Percentiles rank a stretch among this genome's conserved stretches.
Evolutionary conservation across 1,140 invertebrate genomes (phyloP).

Genomic region (Spodoptera litura): DNA sequence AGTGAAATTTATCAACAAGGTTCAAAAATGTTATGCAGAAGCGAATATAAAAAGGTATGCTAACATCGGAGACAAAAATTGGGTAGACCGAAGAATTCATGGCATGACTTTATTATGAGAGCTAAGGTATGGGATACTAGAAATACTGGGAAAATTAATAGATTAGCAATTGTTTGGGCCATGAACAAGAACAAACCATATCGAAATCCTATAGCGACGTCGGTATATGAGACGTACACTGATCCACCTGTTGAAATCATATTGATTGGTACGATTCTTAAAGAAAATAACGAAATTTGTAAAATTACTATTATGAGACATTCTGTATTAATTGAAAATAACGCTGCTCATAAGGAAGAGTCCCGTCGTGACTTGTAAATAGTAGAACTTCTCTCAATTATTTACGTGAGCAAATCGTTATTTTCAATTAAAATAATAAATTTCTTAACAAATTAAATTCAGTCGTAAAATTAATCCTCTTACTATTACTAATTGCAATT

Average conservation of each 20-base stretch:
- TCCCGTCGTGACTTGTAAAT: too few species aligned
- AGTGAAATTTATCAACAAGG: neutral
- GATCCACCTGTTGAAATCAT: conserved; percentile 72
- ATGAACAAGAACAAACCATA: conserved; percentile 78
- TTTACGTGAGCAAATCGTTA: too few species aligned
- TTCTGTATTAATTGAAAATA: too few species aligned
- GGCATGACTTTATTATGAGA: neutral
- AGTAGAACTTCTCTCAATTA: neutral
- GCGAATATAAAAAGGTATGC: neutral
- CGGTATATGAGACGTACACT: conserved; percentile 64
- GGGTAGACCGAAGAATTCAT: neutral
- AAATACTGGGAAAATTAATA: conserved; percentile 21
- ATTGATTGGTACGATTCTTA: conserved; percentile 7
- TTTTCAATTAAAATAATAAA: neutral
- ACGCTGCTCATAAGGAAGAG: too few species aligned
- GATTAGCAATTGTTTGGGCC: conserved; percentile 53
- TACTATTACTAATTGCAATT: neutral
- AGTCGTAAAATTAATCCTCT: neutral
- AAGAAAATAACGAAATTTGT: neutral
- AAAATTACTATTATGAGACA: too few species aligned
- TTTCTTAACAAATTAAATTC: neutral
- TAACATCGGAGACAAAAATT: conserved; percentile 8
- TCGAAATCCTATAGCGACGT: conserved; percentile 70
- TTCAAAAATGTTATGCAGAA: neutral
- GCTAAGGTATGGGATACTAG: conserved; percentile 22